Evolutionary conservation across 2,113 vertebrate genomes (phyloP).

Genomic region (Carassius gibelio): DNA sequence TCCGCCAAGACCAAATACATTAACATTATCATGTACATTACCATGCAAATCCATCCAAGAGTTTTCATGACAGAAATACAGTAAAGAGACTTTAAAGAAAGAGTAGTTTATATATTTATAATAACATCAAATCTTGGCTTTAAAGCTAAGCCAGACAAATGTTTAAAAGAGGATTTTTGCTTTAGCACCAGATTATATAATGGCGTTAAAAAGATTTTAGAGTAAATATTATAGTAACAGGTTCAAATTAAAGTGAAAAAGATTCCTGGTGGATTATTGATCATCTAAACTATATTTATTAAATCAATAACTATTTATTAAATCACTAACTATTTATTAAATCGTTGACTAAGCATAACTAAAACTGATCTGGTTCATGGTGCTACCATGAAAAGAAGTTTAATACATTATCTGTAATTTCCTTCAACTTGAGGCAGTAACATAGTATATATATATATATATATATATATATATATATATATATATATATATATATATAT

Average conservation of each 20-base stretch:
- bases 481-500: too few species aligned
- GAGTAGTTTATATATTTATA: neutral
- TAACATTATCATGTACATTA: too few species aligned
- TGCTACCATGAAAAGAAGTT: neutral
- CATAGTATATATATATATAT: too few species aligned
- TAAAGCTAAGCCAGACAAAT: neutral
- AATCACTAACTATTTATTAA: too few species aligned
- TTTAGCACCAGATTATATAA: slow-evolving; percentile 7
- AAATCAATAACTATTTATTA: neutral
- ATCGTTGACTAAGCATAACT: neutral
- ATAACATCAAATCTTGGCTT: neutral
- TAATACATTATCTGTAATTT: neutral
- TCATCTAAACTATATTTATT: neutral
- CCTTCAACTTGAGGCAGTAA: neutral
- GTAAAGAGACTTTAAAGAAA: neutral
- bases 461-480: too few species aligned
- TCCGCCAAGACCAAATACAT: too few species aligned
- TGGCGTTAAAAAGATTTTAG: neutral
- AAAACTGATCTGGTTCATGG: neutral
- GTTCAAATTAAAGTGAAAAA: neutral
- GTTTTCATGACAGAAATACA: too few species aligned
- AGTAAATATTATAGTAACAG: neutral
- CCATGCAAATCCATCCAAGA: too few species aligned
- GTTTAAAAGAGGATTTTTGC: slow-evolving; percentile 12
- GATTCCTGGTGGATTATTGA: neutral